Evolutionary conservation across 2,113 vertebrate species (phyloP).

Genomic region (Micromys minutus): DNA sequence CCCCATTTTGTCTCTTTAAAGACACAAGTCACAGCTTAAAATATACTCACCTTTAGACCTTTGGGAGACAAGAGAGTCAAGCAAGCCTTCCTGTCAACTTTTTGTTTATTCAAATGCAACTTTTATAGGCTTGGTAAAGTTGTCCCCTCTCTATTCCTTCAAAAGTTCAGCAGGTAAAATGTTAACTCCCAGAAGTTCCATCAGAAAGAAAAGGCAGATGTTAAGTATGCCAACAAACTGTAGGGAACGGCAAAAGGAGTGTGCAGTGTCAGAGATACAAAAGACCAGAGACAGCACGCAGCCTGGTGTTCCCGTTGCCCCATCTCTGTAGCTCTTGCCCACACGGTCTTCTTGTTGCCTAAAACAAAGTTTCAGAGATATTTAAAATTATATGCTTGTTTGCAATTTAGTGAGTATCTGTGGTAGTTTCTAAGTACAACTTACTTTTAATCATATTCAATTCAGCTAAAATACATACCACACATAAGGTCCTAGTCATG

Average conservation of each 20-base stretch:
- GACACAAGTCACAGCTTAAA: not conserved
- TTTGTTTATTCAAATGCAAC: not conserved
- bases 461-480: not conserved
- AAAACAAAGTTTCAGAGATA: not conserved
- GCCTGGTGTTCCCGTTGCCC: not conserved
- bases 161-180: not conserved
- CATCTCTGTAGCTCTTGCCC: not conserved
- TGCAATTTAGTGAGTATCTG: not conserved
- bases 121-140: not conserved
- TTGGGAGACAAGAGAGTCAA: not conserved
- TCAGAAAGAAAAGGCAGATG: not conserved
- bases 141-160: not conserved
- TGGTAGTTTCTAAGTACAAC: not conserved
- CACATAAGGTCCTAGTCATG: not conserved
- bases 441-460: conserved; percentile 19
- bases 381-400: conserved; percentile 10
- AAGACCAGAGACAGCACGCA: not conserved
- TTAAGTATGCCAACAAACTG: not conserved
- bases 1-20: not conserved
- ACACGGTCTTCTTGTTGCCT: not conserved
- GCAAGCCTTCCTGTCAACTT: not conserved
- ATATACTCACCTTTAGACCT: not conserved
- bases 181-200: not conserved
- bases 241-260: not conserved
- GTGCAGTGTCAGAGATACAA: not conserved